Evolutionary conservation across 2,888 invertebrate genomes (phyloP).

Genomic region (Nebria brevicollis): DNA sequence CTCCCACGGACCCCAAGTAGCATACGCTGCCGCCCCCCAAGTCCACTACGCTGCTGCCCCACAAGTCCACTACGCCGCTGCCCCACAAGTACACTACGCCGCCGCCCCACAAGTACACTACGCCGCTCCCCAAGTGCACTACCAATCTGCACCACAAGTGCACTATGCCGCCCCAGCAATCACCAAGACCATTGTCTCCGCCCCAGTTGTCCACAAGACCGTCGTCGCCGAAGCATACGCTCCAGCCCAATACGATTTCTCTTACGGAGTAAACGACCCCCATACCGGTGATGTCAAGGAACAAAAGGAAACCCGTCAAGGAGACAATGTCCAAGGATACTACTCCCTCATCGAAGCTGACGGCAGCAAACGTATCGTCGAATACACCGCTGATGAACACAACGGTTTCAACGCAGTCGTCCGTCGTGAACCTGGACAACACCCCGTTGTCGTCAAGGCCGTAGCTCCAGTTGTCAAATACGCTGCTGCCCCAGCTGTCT

Average conservation of each 20-base stretch:
- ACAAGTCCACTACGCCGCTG: slow-evolving; percentile 59
- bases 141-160: slow-evolving; percentile 51
- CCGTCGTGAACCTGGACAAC: slow-evolving; percentile 58
- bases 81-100: slow-evolving; percentile 53
- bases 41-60: slow-evolving; percentile 55
- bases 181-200: slow-evolving; percentile 57
- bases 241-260: slow-evolving; percentile 62
- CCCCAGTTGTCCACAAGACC: slow-evolving; percentile 58
- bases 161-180: slow-evolving; percentile 52
- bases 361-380: slow-evolving; percentile 61
- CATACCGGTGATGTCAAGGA: slow-evolving; percentile 63
- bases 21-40: not conserved
- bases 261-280: slow-evolving; percentile 61
- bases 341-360: slow-evolving; percentile 63
- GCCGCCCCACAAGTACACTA: slow-evolving; percentile 4
- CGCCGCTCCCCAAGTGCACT: slow-evolving; percentile 7
- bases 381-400: slow-evolving; percentile 61
- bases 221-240: slow-evolving; percentile 61
- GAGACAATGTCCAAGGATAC: slow-evolving; percentile 61
- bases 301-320: slow-evolving; percentile 61
- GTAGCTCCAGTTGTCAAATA: slow-evolving; percentile 55
- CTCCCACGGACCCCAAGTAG: slow-evolving; percentile 26
- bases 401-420: slow-evolving; percentile 62
- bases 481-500: slow-evolving; percentile 14
- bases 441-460: slow-evolving; percentile 40